phyloP scores from a whole-genome alignment of 2,113 vertebrate genomes.

The Empidonax alnorum region DNA sequence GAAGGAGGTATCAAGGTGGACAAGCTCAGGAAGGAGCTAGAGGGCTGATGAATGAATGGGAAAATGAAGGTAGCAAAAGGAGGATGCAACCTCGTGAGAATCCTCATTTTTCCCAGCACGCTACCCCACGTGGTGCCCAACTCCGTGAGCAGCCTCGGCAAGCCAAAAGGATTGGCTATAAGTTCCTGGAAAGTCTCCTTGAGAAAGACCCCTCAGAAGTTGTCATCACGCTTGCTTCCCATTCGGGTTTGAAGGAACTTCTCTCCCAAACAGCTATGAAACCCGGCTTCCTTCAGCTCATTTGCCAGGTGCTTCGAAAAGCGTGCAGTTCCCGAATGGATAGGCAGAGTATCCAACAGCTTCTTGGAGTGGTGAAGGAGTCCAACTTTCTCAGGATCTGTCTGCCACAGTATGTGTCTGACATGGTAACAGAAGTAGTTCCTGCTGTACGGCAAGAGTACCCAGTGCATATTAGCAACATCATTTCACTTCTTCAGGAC shows the following conservation, averaged over 20 bases:
- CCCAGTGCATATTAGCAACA: slow-evolving; percentile 83
- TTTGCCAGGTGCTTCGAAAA: slow-evolving; percentile 85
- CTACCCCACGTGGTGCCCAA: neutral
- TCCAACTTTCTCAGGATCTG: slow-evolving; percentile 82
- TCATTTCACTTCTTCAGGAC: slow-evolving; percentile 83
- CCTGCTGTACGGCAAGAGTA: slow-evolving; percentile 74
- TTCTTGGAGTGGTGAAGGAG: slow-evolving; percentile 83
- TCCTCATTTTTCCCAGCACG: neutral
- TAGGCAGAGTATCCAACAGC: slow-evolving; percentile 80
- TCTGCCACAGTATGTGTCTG: slow-evolving; percentile 81
- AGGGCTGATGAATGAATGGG: neutral
- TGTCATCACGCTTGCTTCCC: slow-evolving; percentile 83
- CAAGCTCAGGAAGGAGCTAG: neutral
- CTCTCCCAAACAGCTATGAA: slow-evolving; percentile 78
- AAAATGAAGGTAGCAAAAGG: slow-evolving; percentile 42
- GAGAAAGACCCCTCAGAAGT: slow-evolving; percentile 83
- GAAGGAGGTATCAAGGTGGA: neutral
- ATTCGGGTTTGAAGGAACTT: slow-evolving; percentile 72
- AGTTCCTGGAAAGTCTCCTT: slow-evolving; percentile 81
- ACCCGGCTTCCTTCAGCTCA: slow-evolving; percentile 78
- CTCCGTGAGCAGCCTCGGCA: slow-evolving; percentile 33
- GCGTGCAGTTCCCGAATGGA: slow-evolving; percentile 81
- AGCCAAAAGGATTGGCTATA: slow-evolving; percentile 76
- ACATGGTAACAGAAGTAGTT: slow-evolving; percentile 78
- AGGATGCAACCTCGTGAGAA: slow-evolving; percentile 1